Evolutionary conservation across 2,113 vertebrate species (phyloP).

Genomic region (Climacteris rufus): DNA sequence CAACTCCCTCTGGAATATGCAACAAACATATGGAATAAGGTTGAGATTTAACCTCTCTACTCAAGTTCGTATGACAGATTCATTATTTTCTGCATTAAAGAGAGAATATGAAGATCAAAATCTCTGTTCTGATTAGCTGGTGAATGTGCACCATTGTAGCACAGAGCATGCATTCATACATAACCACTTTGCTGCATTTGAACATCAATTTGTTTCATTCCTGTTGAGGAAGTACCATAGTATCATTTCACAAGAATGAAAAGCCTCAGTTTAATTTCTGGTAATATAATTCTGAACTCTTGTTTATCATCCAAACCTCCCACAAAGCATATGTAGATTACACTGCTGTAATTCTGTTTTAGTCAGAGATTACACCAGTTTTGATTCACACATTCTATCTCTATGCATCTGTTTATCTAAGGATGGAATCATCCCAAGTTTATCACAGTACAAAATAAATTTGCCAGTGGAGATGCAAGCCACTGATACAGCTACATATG

Average conservation of each 20-base stretch:
- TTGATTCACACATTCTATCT: neutral
- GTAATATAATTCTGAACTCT: neutral
- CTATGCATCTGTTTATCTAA: neutral
- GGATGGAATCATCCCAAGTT: neutral
- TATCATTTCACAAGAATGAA: slow-evolving; percentile 8
- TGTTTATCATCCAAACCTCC: neutral
- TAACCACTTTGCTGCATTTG: neutral
- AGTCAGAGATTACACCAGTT: neutral
- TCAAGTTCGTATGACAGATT: neutral
- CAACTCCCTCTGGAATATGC: slow-evolving; percentile 4
- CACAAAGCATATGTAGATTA: neutral
- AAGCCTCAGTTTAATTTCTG: neutral
- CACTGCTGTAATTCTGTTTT: neutral
- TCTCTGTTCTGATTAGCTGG: slow-evolving; percentile 12
- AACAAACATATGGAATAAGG: slow-evolving; percentile 23
- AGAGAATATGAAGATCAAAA: slow-evolving; percentile 26
- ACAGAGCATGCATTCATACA: neutral
- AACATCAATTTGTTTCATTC: slow-evolving; percentile 24
- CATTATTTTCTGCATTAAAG: slow-evolving; percentile 35
- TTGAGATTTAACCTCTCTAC: neutral
- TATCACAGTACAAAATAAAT: neutral
- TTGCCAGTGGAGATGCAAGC: neutral
- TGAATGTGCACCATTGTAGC: neutral
- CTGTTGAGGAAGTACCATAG: neutral
- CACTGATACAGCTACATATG: neutral